Conservation (phyloP, 1,140 invertebrate species). For the Zaprionus ornatus region DNA sequence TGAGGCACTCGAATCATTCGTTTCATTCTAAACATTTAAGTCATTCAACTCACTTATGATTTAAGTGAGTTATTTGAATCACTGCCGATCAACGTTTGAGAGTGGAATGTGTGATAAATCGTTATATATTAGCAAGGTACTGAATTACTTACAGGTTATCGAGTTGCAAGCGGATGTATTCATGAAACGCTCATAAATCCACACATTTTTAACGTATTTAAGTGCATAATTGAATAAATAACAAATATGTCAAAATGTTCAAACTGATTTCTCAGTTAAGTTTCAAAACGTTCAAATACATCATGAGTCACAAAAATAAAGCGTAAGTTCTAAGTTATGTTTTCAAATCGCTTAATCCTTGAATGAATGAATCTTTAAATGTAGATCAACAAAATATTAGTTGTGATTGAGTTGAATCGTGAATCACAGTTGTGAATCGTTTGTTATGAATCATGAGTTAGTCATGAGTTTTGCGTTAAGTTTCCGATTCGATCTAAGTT, state of each 20-base stretch:
- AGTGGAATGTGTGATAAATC: background rate
- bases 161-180: background rate
- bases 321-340: background rate
- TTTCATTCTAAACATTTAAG: background rate
- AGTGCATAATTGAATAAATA: no score
- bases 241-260: background rate
- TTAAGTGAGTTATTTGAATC: background rate
- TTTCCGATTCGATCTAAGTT: background rate
- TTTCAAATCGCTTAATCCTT: background rate
- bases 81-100: background rate
- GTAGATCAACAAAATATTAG: background rate
- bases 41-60: background rate
- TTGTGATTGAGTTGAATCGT: background rate
- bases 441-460: background rate
- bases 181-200: no score
- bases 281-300: no score
- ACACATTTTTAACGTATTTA: no score
- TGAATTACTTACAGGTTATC: background rate
- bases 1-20: no score
- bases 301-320: no score
- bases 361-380: background rate
- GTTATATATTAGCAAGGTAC: background rate
- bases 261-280: no score
- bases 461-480: background rate
- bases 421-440: conserved; percentile 1